phyloP scores from a whole-genome alignment of 2,888 invertebrate species.

The Drosophila robusta region DNA sequence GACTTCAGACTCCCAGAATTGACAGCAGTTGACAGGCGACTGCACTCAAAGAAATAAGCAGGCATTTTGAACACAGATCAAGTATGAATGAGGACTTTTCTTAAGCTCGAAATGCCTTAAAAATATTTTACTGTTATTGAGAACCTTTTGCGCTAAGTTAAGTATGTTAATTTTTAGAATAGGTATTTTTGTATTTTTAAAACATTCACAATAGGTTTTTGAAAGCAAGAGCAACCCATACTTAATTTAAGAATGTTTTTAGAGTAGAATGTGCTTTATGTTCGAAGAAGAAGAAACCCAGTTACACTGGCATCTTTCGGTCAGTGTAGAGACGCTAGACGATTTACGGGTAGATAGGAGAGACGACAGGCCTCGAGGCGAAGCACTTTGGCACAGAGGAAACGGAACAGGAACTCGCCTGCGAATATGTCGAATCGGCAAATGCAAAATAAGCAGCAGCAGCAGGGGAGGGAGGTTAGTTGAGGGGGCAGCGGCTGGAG shows the following conservation, averaged over 20 bases:
- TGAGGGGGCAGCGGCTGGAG: background rate
- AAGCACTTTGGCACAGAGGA: slow-evolving; percentile 32
- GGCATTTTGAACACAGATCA: too few species aligned
- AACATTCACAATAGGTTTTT: too few species aligned
- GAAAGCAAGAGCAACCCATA: too few species aligned
- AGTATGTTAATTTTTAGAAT: too few species aligned
- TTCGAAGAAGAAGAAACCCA: too few species aligned
- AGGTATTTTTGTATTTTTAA: too few species aligned
- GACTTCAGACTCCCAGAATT: slow-evolving; percentile 8
- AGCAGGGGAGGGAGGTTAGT: background rate
- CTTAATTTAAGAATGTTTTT: too few species aligned
- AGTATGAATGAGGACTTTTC: too few species aligned
- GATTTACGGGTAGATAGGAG: slow-evolving; percentile 1
- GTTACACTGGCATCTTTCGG: background rate
- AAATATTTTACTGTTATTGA: background rate
- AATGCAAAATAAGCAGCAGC: slow-evolving; percentile 58
- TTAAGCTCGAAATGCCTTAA: background rate
- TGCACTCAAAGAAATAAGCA: background rate
- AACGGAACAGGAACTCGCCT: slow-evolving; percentile 42
- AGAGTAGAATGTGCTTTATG: too few species aligned
- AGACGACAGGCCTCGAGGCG: slow-evolving; percentile 29
- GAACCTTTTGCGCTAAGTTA: background rate
- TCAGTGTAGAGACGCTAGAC: slow-evolving; percentile 25
- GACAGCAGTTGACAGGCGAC: slow-evolving; percentile 27
- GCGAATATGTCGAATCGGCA: slow-evolving; percentile 62